Conservation (phyloP, 2,113 vertebrate species). For the Dromiciops gliroides region DNA sequence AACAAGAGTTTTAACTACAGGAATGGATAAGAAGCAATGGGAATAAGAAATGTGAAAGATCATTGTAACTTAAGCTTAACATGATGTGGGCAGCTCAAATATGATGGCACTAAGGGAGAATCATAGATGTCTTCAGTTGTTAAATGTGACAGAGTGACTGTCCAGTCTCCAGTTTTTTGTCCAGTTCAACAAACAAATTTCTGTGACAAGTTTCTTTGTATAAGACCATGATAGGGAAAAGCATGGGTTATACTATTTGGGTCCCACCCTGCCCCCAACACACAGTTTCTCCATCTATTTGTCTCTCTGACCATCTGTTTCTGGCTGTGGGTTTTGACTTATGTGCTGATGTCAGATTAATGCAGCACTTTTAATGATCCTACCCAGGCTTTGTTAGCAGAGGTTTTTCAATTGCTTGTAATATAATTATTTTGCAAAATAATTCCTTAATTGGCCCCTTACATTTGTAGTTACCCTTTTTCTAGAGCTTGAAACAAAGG, state of each 20-base stretch:
- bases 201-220: not conserved
- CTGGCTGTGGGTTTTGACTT: not conserved
- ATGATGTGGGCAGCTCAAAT: not conserved
- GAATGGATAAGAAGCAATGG: not conserved
- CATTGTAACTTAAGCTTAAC: not conserved
- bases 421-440: constrained; percentile 16
- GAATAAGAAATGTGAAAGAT: not conserved
- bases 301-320: not conserved
- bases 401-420: not conserved
- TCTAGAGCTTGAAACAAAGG: not conserved
- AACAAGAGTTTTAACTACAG: not conserved
- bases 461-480: not conserved
- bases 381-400: not conserved
- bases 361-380: not conserved
- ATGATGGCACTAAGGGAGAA: not conserved
- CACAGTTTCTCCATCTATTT: not conserved
- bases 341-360: not conserved
- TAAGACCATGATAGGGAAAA: not conserved
- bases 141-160: not conserved
- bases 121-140: not conserved
- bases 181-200: not conserved
- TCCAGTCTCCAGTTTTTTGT: not conserved
- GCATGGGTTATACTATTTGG: not conserved
- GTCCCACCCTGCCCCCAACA: not conserved
- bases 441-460: constrained; percentile 41